Evolutionary conservation across 2,797 vertebrate species (phyloP), one percentile per base, ranked within the genome.

Genomic region (Enteromius trimaculatus): DNA sequence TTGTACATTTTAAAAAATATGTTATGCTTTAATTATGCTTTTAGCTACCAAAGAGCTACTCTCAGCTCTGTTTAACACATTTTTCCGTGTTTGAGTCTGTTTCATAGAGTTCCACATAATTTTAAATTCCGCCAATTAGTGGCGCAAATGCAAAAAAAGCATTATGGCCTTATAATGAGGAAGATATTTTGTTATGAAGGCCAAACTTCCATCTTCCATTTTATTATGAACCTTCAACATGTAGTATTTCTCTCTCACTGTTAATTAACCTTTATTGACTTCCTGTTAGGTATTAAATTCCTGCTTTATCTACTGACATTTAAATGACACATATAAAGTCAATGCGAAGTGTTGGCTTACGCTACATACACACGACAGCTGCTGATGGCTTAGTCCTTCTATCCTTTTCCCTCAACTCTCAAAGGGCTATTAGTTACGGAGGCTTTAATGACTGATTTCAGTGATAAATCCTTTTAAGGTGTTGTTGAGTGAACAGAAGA

Each of bases 231-330:
- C 34, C 71, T 77, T 84, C 44, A 29, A 70, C 71, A 79, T 83
- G 51, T 79, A 37, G 6, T 37, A 86, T 87, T 84, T 82, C 88
- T 91, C 87, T 88, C 91, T 93, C 90, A 89, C 89, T 93, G 91
- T 92, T 94, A 93, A 95, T 95, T 94, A 94, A 94, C 93, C 92
- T 94, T 94, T 91, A 93, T 93, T 92, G 90, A 92, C 93, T 93
- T 90, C 90, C 90, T 90, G 89, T 89, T 81, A 88, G 89, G 89
- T 92, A 89, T 88, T 91, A 87, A 88, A 89, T 92, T 90, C 86
- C 87, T 87, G 89, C 84, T 89, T 88, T 88, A 80, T 89, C 86
- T 86, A 89, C 85, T 89, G 93, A 93, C 92, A 94, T 95, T 95
- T 93, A 92, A 88, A 90, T 84, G 87, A 90, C 85, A 89, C 90